Evolutionary conservation across 2,888 invertebrate genomes (phyloP).

Genomic region (Chrysomela aeneicollis): DNA sequence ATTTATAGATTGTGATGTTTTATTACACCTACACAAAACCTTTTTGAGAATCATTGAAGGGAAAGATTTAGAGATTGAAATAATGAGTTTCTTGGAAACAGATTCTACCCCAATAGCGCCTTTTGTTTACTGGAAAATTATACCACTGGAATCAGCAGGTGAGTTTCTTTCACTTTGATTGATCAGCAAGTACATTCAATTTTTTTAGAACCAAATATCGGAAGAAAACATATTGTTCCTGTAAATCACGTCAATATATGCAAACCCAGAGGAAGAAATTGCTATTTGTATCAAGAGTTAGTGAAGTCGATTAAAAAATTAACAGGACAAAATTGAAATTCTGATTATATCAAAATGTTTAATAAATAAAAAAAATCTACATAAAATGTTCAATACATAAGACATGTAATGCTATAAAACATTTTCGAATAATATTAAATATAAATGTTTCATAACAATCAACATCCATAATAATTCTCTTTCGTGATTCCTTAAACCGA

Average conservation of each 20-base stretch:
- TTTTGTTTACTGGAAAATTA: background rate
- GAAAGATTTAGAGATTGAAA: background rate
- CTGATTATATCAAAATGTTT: constrained; percentile 43
- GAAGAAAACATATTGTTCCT: background rate
- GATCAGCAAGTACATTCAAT: background rate
- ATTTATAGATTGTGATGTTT: background rate
- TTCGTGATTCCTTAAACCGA: constrained; percentile 43
- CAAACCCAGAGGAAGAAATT: background rate
- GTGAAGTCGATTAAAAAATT: background rate
- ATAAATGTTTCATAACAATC: constrained; percentile 14
- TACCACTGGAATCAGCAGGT: background rate
- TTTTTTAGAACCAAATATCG: background rate
- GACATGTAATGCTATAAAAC: constrained; percentile 32
- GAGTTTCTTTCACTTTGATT: background rate
- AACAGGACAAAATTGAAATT: background rate
- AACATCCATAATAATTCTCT: constrained; percentile 7
- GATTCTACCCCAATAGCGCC: background rate
- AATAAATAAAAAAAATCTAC: constrained; percentile 48
- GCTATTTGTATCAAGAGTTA: background rate
- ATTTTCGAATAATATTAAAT: constrained; percentile 16
- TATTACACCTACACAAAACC: background rate
- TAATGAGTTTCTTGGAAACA: background rate
- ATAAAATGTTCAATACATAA: constrained; percentile 43
- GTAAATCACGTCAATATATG: background rate
- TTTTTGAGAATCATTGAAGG: background rate